phyloP scores from a whole-genome alignment of 1,140 invertebrate genomes.

The Plodia interpunctella region DNA sequence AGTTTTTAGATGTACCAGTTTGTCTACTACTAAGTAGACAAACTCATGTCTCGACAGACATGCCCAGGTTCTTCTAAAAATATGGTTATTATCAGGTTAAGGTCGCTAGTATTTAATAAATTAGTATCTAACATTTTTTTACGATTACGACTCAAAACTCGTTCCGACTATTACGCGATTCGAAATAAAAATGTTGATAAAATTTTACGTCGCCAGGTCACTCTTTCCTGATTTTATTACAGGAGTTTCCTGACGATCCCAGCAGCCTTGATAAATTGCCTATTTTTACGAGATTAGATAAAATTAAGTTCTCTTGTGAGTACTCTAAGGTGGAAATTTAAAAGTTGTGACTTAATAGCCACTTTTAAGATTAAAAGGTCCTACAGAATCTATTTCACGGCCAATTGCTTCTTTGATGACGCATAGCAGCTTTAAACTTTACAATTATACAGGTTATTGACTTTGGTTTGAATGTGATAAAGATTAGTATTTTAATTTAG shows the following conservation, averaged over 20 bases:
- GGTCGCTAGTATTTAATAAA: no score
- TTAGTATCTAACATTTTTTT: no score
- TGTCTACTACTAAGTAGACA: no score
- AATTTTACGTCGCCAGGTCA: neutral
- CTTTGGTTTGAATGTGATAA: no score
- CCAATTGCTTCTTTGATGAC: conserved; percentile 5
- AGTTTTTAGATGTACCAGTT: no score
- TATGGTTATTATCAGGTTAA: no score
- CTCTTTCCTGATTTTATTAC: conserved; percentile 2
- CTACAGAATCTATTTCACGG: conserved; percentile 20
- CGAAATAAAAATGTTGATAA: neutral
- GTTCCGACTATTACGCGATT: no score
- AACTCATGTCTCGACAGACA: no score
- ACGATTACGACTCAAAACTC: no score
- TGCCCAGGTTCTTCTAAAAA: no score
- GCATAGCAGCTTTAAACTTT: neutral
- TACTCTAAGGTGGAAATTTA: conserved; percentile 13
- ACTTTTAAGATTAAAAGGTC: conserved; percentile 16
- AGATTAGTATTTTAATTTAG: no score
- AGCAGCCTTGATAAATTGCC: conserved; percentile 17
- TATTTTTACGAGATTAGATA: conserved; percentile 23
- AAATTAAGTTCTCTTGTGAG: conserved; percentile 20
- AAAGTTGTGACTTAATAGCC: conserved; percentile 8
- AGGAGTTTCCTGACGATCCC: neutral
- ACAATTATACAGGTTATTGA: no score